Evolutionary conservation across 2,113 vertebrate genomes (phyloP).

Genomic region (Osmerus mordax): DNA sequence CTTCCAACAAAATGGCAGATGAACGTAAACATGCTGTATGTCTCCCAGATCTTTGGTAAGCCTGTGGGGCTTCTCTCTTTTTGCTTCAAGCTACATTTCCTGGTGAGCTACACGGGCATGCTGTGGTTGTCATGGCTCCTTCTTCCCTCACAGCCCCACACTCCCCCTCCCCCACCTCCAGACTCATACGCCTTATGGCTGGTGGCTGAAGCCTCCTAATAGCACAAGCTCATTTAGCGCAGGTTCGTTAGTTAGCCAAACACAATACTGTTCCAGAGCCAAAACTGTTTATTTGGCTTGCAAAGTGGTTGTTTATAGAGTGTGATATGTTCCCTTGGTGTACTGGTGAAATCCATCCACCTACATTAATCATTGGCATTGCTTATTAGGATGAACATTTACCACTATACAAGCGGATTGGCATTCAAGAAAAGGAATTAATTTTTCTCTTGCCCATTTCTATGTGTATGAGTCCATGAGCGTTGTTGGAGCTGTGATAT

Average conservation of each 20-base stretch:
- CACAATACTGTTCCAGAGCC: too few species aligned
- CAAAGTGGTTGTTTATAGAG: too few species aligned
- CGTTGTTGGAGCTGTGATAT: conserved; percentile 8
- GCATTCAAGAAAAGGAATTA: background rate
- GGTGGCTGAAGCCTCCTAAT: background rate
- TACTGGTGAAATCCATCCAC: too few species aligned
- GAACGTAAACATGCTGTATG: background rate
- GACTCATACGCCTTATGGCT: background rate
- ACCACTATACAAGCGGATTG: background rate
- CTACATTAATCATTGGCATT: too few species aligned
- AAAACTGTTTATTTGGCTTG: too few species aligned
- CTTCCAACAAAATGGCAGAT: too few species aligned
- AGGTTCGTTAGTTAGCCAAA: too few species aligned
- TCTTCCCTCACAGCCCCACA: background rate
- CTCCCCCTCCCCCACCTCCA: background rate
- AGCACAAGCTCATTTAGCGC: too few species aligned
- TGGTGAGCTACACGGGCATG: conserved; percentile 2
- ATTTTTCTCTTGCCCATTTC: conserved; percentile 3
- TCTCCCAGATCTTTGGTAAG: background rate
- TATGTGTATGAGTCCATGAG: conserved; percentile 1
- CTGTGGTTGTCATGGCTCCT: conserved; percentile 20
- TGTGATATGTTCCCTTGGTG: too few species aligned
- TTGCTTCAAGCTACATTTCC: conserved; percentile 9
- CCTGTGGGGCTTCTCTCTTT: background rate
- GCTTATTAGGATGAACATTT: too few species aligned